Evolutionary conservation across 2,797 vertebrate species (phyloP).

Genomic region (Urophycis tenuis): DNA sequence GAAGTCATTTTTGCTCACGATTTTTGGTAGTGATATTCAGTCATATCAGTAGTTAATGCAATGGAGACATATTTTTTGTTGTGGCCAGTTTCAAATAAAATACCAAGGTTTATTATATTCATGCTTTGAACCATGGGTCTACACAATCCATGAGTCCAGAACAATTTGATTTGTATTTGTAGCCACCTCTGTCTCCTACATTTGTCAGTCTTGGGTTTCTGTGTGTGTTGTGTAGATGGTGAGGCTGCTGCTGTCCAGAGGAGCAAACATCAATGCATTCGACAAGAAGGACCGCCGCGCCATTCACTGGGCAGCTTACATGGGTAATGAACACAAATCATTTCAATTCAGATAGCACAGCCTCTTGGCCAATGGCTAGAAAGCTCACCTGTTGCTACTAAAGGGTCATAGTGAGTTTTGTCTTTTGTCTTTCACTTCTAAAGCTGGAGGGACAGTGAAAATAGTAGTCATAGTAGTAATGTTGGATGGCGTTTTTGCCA

Average conservation of each 20-base stretch:
- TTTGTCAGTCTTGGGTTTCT: not conserved
- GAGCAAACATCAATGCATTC: conserved; percentile 98
- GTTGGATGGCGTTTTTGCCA: no score
- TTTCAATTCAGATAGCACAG: not conserved
- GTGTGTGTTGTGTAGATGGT: conserved; percentile 80
- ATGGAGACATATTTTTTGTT: no score
- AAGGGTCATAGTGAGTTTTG: not conserved
- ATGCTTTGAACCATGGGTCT: no score
- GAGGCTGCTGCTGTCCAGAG: conserved; percentile 90
- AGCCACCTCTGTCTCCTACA: conserved; percentile 3
- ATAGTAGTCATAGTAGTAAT: no score
- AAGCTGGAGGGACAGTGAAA: no score
- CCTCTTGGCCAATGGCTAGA: not conserved
- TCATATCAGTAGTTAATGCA: no score
- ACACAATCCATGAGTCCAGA: no score
- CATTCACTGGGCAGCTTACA: conserved; percentile 98
- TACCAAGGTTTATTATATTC: no score
- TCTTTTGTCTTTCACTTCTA: not conserved
- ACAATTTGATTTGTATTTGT: not conserved
- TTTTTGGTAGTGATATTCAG: no score
- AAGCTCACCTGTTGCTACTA: not conserved
- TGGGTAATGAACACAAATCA: conserved; percentile 74
- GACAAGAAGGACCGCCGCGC: conserved; percentile 99
- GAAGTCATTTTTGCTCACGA: no score
- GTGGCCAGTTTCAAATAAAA: no score